A percentile compares a stretch with the other conserved stretches of the same genome.
phyloP scores from a whole-genome alignment of 2,113 vertebrate genomes.

The human region GRCh38 chr2:176613001-176613500 shows the following conservation, averaged over 20 bases:
- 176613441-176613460: constrained; percentile 75
- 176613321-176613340: constrained; percentile 77
- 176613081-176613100: background rate
- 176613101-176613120: background rate
- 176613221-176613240: background rate
- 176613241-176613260: constrained; percentile 48
- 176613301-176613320: constrained; percentile 69
- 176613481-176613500: constrained; percentile 63
- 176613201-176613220: constrained; percentile 22
- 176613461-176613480: constrained; percentile 75
- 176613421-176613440: constrained; percentile 72
- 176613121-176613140: background rate
- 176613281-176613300: constrained; percentile 52
- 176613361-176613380: constrained; percentile 83
- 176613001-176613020: background rate
- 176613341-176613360: constrained; percentile 69
- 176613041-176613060: background rate
- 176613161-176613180: background rate
- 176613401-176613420: constrained; percentile 81
- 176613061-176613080: background rate
- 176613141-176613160: background rate
- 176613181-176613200: background rate
- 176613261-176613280: background rate
- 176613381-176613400: constrained; percentile 78
- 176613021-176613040: background rate